Evolutionary conservation across 2,113 vertebrate genomes (phyloP).

Genomic region (Calyptommatus sinebrachiatus): DNA sequence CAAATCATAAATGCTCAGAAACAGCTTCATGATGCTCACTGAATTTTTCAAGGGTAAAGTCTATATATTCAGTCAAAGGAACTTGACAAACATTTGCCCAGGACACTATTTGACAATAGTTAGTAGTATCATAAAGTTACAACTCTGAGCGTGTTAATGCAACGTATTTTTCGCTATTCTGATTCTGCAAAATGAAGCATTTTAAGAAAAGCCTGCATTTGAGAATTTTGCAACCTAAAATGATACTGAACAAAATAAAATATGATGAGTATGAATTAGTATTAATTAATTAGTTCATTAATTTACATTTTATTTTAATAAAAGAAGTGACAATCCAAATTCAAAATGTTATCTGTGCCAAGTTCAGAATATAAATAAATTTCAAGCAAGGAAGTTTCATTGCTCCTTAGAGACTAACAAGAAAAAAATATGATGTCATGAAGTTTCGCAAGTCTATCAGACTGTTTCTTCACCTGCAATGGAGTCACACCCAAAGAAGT

Average conservation of each 20-base stretch:
- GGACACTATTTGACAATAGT: neutral
- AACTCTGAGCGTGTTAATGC: slow-evolving; percentile 1
- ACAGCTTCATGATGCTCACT: neutral
- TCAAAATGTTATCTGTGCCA: neutral
- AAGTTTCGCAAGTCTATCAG: too few relatives aligned
- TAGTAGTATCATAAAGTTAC: neutral
- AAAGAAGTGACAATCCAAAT: neutral
- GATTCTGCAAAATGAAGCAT: too few relatives aligned
- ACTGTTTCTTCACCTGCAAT: too few relatives aligned
- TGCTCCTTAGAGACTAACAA: too few relatives aligned
- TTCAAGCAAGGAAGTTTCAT: too few relatives aligned
- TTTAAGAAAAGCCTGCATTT: too few relatives aligned
- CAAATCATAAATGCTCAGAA: neutral
- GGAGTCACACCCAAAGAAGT: too few relatives aligned
- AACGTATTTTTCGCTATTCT: neutral
- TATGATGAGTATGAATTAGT: slow-evolving; percentile 1
- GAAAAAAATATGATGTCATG: too few relatives aligned
- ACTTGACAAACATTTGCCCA: slow-evolving; percentile 27
- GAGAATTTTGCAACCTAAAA: too few relatives aligned
- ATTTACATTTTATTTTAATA: neutral
- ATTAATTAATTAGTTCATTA: too few relatives aligned
- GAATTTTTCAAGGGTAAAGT: slow-evolving; percentile 19
- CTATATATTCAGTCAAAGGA: slow-evolving; percentile 1
- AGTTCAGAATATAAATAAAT: neutral
- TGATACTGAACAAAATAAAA: slow-evolving; percentile 12